These are phyloP conservation scores for Pissodes strobi DNA, from an alignment of 1,140 invertebrate species.

Conservation along the genomic window DNA sequence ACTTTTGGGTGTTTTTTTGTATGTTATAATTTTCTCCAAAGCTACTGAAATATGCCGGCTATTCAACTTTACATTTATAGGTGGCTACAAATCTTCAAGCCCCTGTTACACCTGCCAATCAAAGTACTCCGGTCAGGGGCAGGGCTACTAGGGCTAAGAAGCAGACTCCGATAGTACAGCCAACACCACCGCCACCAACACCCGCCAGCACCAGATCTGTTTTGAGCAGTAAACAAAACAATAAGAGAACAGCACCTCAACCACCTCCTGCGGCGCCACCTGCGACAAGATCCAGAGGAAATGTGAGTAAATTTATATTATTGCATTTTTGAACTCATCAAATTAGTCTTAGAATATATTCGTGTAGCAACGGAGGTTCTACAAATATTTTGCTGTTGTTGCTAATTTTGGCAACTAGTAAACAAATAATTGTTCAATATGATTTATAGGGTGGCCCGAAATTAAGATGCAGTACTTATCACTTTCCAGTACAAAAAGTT, in stretches of 20 bases:
- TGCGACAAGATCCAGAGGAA: conserved; percentile 21
- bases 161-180: background rate
- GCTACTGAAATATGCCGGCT: too few relatives aligned
- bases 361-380: too few relatives aligned
- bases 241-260: conserved; percentile 12
- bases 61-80: background rate
- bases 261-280: conserved; percentile 14
- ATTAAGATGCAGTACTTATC: too few relatives aligned
- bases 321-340: too few relatives aligned
- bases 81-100: conserved; percentile 16
- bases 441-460: too few relatives aligned
- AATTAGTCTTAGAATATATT: too few relatives aligned
- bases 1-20: too few relatives aligned
- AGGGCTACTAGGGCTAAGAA: conserved; percentile 1
- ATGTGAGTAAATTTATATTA: conserved; percentile 2
- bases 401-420: too few relatives aligned
- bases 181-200: conserved; percentile 7
- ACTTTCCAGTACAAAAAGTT: too few relatives aligned
- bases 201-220: conserved; percentile 11
- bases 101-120: background rate
- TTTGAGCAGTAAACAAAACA: background rate
- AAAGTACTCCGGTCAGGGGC: background rate
- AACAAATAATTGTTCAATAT: too few relatives aligned
- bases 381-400: too few relatives aligned
- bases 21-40: too few relatives aligned